phyloP scores from a whole-genome alignment of 2,888 invertebrate species.

The Eledone cirrhosa region DNA sequence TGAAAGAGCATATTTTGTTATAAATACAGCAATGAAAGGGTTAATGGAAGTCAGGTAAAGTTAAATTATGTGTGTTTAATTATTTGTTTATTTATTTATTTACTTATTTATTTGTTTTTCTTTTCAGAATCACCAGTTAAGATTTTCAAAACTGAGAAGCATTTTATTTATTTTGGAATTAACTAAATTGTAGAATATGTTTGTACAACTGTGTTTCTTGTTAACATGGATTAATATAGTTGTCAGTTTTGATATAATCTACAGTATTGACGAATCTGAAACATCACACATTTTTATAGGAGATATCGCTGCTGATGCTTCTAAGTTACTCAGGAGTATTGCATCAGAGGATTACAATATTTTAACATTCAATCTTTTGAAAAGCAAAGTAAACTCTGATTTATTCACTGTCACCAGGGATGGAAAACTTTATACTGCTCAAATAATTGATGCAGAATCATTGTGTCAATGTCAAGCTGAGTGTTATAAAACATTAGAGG shows the following conservation, averaged over 20 bases:
- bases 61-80: no score
- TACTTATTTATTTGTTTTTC: no score
- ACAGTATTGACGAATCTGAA: neutral
- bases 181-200: no score
- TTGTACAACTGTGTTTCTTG: no score
- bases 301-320: neutral
- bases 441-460: neutral
- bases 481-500: neutral
- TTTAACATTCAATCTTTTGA: neutral
- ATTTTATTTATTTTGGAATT: no score
- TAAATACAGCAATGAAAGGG: no score
- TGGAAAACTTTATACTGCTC: slow-evolving; percentile 13
- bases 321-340: neutral
- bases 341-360: neutral
- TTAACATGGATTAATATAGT: no score
- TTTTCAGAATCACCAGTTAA: no score
- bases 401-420: neutral
- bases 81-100: no score
- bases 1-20: no score
- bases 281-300: neutral
- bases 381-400: neutral
- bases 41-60: no score
- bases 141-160: no score
- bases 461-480: neutral
- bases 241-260: neutral